A percentile compares a stretch with the other conserved stretches of the same genome.
These are phyloP conservation scores for Linnaemya vulpina DNA, from an alignment of 2,888 invertebrate species.

Conservation along the genomic window DNA sequence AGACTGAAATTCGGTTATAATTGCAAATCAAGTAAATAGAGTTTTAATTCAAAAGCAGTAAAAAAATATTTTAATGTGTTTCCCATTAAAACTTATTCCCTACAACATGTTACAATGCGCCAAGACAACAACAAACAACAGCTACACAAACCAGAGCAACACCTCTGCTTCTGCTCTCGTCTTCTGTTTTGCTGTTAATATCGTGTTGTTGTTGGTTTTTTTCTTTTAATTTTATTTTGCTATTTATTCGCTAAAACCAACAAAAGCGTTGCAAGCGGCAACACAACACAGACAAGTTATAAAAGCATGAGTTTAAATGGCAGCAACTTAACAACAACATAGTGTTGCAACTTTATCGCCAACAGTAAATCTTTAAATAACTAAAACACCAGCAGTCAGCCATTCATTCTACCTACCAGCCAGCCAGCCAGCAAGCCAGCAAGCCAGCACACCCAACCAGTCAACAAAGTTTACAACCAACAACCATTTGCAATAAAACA, in stretches of 20 bases:
- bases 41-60: constrained; percentile 35
- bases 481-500: constrained; percentile 32
- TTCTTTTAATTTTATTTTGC: constrained; percentile 9
- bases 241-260: constrained; percentile 16
- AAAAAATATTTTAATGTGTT: constrained; percentile 49
- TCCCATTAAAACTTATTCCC: constrained; percentile 56
- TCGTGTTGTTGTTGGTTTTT: background rate
- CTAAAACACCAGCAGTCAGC: constrained; percentile 47
- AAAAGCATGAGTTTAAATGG: constrained; percentile 63
- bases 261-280: constrained; percentile 36
- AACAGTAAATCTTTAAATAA: constrained; percentile 67
- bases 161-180: background rate
- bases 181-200: constrained; percentile 3
- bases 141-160: background rate
- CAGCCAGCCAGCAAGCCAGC: constrained; percentile 16
- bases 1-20: constrained; percentile 19
- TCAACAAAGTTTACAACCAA: constrained; percentile 49
- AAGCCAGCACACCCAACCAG: constrained; percentile 36
- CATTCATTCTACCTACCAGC: constrained; percentile 22
- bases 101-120: constrained; percentile 54
- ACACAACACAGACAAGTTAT: constrained; percentile 37
- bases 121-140: constrained; percentile 35
- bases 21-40: constrained; percentile 37
- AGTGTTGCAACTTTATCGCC: constrained; percentile 69
- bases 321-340: constrained; percentile 56